These are phyloP conservation scores for Protosalanx chinensis DNA, from an alignment of 2,797 vertebrate genomes.

Conservation along the genomic window DNA sequence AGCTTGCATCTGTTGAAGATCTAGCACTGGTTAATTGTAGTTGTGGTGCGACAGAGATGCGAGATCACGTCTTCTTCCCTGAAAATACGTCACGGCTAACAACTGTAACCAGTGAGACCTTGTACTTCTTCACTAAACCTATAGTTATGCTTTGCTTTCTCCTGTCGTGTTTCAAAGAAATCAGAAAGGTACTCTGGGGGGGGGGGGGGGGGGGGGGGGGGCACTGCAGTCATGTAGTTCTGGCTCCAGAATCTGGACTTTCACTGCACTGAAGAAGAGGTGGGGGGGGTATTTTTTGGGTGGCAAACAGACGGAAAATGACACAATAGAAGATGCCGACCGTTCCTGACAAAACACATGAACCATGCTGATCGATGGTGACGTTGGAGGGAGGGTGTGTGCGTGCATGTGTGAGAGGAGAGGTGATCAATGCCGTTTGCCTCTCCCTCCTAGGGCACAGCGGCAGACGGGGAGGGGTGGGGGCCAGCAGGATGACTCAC, in stretches of 20 bases:
- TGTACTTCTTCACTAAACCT: no score
- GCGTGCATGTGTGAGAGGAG: conserved; percentile 75
- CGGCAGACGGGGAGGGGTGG: conserved; percentile 79
- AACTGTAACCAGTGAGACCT: no score
- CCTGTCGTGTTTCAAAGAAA: neutral
- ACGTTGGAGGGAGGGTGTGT: conserved; percentile 73
- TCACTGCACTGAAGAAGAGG: conserved; percentile 31
- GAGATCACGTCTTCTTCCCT: no score
- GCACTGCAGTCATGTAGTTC: conserved; percentile 3
- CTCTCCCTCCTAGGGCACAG: conserved; percentile 77
- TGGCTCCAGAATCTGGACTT: conserved; percentile 11
- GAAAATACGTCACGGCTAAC: no score
- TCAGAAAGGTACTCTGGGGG: neutral
- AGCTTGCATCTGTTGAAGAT: no score
- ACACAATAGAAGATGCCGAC: conserved; percentile 66
- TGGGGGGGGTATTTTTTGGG: conserved; percentile 35
- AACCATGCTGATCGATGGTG: conserved; percentile 74
- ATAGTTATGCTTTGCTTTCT: neutral
- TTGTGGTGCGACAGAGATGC: no score
- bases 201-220: no score
- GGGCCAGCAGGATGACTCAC: conserved; percentile 81
- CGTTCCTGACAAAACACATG: conserved; percentile 68
- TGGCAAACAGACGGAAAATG: conserved; percentile 54
- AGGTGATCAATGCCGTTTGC: conserved; percentile 82
- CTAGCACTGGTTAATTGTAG: no score